Evolutionary conservation across 2,113 vertebrate species (phyloP).

Genomic region (Helogale parvula): DNA sequence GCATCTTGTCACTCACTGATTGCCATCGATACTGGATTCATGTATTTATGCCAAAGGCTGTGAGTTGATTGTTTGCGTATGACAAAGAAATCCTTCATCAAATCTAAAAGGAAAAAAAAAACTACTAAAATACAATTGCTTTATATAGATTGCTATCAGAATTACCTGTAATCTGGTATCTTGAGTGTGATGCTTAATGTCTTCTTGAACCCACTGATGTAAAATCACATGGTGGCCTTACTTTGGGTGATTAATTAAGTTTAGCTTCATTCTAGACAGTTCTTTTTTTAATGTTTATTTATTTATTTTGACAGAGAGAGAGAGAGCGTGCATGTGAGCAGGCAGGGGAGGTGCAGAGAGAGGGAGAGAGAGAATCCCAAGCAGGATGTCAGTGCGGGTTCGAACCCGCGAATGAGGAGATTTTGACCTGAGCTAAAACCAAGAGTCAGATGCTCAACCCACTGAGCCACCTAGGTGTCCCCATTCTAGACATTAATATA

Average conservation of each 20-base stretch:
- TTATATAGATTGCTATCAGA: constrained; percentile 45
- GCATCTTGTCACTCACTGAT: constrained; percentile 45
- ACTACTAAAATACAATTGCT: constrained; percentile 47
- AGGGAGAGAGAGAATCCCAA: background rate
- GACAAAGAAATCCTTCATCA: constrained; percentile 64
- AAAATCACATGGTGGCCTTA: constrained; percentile 50
- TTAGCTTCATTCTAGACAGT: constrained; percentile 13
- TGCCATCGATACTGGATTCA: constrained; percentile 24
- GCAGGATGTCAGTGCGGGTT: too few species aligned
- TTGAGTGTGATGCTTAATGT: constrained; percentile 39
- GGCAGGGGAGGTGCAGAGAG: background rate
- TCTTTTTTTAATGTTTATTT: background rate
- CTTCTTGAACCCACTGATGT: constrained; percentile 42
- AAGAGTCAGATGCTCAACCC: background rate
- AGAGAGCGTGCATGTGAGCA: background rate
- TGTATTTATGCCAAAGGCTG: constrained; percentile 22
- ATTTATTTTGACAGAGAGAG: background rate
- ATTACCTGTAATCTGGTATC: constrained; percentile 27
- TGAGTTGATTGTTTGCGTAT: constrained; percentile 55
- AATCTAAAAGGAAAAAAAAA: constrained; percentile 49
- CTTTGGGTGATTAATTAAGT: constrained; percentile 16
- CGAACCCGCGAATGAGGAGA: background rate
- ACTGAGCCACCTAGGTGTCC: background rate
- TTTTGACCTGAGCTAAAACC: background rate
- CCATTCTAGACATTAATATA: constrained; percentile 37